Conservation (phyloP, 1,140 invertebrate genomes). For the Pristionchus pacificus region DNA sequence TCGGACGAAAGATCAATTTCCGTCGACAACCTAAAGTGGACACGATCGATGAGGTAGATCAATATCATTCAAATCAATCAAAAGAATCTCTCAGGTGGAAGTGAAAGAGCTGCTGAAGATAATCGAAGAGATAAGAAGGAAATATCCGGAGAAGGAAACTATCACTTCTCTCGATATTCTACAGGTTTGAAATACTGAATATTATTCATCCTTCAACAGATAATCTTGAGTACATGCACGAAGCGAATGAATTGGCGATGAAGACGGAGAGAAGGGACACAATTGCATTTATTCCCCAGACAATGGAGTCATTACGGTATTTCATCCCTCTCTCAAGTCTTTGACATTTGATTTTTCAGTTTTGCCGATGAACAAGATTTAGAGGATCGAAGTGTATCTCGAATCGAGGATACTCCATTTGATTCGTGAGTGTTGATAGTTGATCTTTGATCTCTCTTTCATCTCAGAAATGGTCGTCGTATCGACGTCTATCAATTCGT, state of each 20-base stretch:
- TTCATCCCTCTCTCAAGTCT: no score
- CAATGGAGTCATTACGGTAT: conserved; percentile 44
- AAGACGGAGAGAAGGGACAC: conserved; percentile 46
- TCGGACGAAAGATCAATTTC: conserved; percentile 56
- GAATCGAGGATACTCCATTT: neutral
- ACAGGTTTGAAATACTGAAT: conserved; percentile 34
- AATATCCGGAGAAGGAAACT: conserved; percentile 54
- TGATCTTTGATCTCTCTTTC: no score
- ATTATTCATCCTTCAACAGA: neutral
- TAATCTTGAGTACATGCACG: conserved; percentile 52
- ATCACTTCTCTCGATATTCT: conserved; percentile 55
- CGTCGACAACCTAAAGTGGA: conserved; percentile 47
- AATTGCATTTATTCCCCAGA: conserved; percentile 56
- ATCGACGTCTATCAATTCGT: no score
- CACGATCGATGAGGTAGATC: conserved; percentile 40
- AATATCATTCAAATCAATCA: conserved; percentile 4
- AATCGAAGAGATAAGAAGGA: conserved; percentile 49
- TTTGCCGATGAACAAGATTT: conserved; percentile 54
- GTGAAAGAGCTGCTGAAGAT: conserved; percentile 55
- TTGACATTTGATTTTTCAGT: no score
- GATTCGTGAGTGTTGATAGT: no score
- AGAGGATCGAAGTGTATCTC: conserved; percentile 24
- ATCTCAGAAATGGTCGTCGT: no score
- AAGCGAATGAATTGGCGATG: conserved; percentile 33
- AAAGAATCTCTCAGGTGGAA: conserved; percentile 38